Percentiles rank a stretch among this genome's conserved stretches.
Evolutionary conservation across 2,888 invertebrate genomes (phyloP).

Genomic region (Trimorus sp.): DNA sequence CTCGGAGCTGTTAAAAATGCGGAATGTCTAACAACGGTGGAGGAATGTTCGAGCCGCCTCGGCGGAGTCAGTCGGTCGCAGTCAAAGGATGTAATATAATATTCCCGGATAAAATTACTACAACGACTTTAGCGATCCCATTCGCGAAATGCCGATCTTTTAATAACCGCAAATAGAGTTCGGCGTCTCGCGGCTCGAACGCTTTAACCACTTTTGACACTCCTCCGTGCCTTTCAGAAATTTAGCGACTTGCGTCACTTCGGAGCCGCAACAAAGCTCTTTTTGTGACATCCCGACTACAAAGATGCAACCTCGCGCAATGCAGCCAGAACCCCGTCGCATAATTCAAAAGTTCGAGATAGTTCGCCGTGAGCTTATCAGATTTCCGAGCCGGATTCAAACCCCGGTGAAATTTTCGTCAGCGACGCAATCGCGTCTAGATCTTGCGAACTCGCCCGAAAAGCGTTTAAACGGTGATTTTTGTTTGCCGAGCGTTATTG

Average conservation of each 20-base stretch:
- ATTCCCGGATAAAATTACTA: slow-evolving; percentile 73
- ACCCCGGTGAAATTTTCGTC: slow-evolving; percentile 30
- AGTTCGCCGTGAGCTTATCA: slow-evolving; percentile 35
- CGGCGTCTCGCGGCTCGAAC: too few species aligned
- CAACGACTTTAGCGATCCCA: slow-evolving; percentile 32
- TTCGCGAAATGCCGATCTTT: slow-evolving; percentile 42
- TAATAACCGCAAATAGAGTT: slow-evolving; percentile 9
- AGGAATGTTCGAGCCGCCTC: slow-evolving; percentile 22
- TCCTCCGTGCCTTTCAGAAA: background rate
- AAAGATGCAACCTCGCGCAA: too few species aligned
- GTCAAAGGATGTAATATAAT: slow-evolving; percentile 78
- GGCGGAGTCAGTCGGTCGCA: slow-evolving; percentile 65
- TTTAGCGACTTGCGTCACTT: too few species aligned
- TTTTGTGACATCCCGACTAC: too few species aligned
- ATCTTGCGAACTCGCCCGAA: slow-evolving; percentile 35
- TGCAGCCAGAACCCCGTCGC: slow-evolving; percentile 6
- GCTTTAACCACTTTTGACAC: too few species aligned
- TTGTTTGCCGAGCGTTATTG: slow-evolving; percentile 53
- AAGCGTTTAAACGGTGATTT: slow-evolving; percentile 33
- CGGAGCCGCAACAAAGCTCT: too few species aligned
- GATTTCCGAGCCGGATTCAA: slow-evolving; percentile 45
- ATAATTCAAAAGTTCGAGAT: slow-evolving; percentile 43
- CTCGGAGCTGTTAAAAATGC: slow-evolving; percentile 21
- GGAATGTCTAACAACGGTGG: slow-evolving; percentile 19
- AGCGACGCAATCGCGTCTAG: slow-evolving; percentile 41